These are phyloP conservation scores for Gallinago media DNA, from an alignment of 2,113 vertebrate species.

Conservation along the genomic window DNA sequence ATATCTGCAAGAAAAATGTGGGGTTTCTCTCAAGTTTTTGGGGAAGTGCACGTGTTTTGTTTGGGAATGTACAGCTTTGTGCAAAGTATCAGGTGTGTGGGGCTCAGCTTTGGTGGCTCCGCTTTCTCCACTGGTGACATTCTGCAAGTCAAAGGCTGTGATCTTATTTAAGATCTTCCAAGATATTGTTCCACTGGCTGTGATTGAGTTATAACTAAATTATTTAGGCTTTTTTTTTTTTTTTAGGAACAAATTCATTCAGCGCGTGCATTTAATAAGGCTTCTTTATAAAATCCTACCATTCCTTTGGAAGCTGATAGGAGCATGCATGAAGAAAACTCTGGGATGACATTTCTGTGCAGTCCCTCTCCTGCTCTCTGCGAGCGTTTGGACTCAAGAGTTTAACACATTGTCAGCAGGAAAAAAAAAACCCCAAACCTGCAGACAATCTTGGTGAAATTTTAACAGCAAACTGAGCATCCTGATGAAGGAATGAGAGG, in stretches of 20 bases:
- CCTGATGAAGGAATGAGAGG: background rate
- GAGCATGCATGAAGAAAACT: background rate
- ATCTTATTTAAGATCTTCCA: background rate
- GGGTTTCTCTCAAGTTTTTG: background rate
- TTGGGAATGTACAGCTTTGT: background rate
- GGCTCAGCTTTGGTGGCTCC: background rate
- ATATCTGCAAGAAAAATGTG: background rate
- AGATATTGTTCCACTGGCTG: background rate
- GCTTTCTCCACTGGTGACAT: accelerated
- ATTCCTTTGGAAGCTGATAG: background rate
- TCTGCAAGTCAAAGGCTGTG: background rate
- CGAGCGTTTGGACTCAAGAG: background rate
- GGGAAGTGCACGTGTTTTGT: background rate
- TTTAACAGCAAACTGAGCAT: background rate
- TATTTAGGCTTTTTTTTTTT: background rate
- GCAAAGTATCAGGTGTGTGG: background rate
- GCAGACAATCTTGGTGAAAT: background rate
- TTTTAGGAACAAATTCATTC: background rate
- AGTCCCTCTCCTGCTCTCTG: background rate
- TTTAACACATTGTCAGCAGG: background rate
- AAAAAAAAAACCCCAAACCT: background rate
- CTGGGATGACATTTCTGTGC: background rate
- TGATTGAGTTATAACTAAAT: background rate
- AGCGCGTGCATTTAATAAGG: background rate
- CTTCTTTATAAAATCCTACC: background rate